A percentile compares a stretch with the other conserved stretches of the same genome.
Conservation (phyloP, 1,140 invertebrate genomes). For the Drosophila sp. region DNA sequence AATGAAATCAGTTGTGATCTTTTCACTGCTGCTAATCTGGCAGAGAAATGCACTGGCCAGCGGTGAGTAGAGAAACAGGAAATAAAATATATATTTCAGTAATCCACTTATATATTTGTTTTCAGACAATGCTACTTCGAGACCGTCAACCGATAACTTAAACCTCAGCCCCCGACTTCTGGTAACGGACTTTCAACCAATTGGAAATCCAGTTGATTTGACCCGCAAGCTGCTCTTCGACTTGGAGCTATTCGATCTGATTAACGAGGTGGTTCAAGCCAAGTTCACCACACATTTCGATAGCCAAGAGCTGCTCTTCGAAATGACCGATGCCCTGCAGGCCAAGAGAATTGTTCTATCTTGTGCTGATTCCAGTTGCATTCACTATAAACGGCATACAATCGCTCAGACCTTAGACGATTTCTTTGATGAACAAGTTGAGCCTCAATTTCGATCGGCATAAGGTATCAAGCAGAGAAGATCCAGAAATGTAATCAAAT, state of each 20-base stretch:
- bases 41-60: background rate
- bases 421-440: conserved; percentile 3
- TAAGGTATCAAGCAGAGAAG: background rate
- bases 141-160: background rate
- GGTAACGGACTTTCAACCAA: background rate
- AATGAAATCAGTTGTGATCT: conserved; percentile 21
- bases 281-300: background rate
- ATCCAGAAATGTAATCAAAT: too few relatives aligned
- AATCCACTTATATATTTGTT: too few relatives aligned
- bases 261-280: conserved; percentile 36
- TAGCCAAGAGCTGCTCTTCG: conserved; percentile 2
- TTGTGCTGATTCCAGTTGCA: background rate
- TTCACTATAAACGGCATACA: too few relatives aligned
- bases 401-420: background rate
- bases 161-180: conserved; percentile 22
- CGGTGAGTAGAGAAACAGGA: background rate
- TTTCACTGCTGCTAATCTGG: conserved; percentile 11
- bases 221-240: conserved; percentile 15
- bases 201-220: background rate
- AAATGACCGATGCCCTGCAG: conserved; percentile 32
- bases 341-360: conserved; percentile 14
- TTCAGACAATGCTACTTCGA: too few relatives aligned
- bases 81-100: background rate
- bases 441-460: background rate
- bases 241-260: conserved; percentile 18